phyloP scores from a whole-genome alignment of 1,140 invertebrate genomes.

The Helicoverpa zea region DNA sequence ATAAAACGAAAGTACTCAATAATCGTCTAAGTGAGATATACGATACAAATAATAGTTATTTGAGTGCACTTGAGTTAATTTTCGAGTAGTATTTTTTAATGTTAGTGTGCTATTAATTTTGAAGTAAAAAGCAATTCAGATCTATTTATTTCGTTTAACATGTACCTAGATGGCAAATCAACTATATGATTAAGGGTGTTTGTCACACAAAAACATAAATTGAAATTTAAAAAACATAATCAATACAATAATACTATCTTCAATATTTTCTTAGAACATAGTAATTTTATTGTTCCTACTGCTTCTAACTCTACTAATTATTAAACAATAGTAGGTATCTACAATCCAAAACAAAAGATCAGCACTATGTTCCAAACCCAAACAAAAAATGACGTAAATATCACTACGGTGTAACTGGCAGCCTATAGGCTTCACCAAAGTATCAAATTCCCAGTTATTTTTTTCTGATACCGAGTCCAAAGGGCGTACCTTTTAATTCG shows the following conservation, averaged over 20 bases:
- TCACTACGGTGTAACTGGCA: conserved; percentile 42
- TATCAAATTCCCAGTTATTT: conserved; percentile 45
- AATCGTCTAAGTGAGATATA: conserved; percentile 1
- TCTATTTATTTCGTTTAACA: neutral
- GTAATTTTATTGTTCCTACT: too few relatives aligned
- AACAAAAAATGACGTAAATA: neutral
- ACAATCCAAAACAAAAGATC: too few relatives aligned
- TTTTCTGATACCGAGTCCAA: conserved; percentile 38
- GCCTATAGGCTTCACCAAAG: conserved; percentile 22
- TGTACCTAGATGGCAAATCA: too few relatives aligned
- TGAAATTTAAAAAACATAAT: too few relatives aligned
- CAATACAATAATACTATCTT: too few relatives aligned
- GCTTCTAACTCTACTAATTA: too few relatives aligned
- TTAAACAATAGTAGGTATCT: too few relatives aligned
- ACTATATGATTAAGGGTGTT: too few relatives aligned
- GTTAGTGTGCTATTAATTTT: neutral
- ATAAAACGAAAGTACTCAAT: conserved; percentile 3
- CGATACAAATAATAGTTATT: conserved; percentile 1
- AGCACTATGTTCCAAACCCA: too few relatives aligned
- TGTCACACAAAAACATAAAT: too few relatives aligned
- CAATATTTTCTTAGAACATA: too few relatives aligned
- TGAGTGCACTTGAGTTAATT: neutral
- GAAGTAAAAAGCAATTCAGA: neutral
- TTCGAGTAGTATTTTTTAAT: neutral
- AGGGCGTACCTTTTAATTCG: conserved; percentile 39